Evolutionary conservation across 2,888 invertebrate species (phyloP).

Genomic region (Eupsilia transversa): DNA sequence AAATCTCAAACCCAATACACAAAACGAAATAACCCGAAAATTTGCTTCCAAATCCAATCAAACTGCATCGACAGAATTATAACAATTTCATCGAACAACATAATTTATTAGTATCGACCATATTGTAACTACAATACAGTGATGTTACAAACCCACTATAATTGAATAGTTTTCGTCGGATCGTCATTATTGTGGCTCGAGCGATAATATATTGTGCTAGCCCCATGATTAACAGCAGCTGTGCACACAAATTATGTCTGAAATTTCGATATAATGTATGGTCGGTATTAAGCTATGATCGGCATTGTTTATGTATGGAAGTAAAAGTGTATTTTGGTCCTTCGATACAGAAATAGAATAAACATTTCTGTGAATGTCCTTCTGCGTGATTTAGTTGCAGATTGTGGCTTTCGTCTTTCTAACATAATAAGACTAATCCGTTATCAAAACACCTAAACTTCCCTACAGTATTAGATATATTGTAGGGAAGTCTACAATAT

Average conservation of each 20-base stretch:
- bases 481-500: too few species aligned
- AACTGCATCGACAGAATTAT: background rate
- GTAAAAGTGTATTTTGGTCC: background rate
- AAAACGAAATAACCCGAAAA: background rate
- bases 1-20: background rate
- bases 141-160: background rate
- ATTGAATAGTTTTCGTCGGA: slow-evolving; percentile 12
- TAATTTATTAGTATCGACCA: background rate
- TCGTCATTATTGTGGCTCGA: background rate
- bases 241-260: slow-evolving; percentile 43
- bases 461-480: too few species aligned
- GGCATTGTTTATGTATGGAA: background rate
- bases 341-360: background rate
- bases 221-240: slow-evolving; percentile 38
- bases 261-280: slow-evolving; percentile 30
- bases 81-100: slow-evolving; percentile 11
- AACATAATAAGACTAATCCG: background rate
- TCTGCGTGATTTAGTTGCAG: background rate
- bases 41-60: slow-evolving; percentile 11
- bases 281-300: background rate
- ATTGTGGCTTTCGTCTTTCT: background rate
- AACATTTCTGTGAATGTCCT: background rate
- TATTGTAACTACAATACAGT: background rate
- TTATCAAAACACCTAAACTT: background rate
- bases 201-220: slow-evolving; percentile 29